Conservation (phyloP, 1,140 invertebrate species). For the Penaeus indicus region DNA sequence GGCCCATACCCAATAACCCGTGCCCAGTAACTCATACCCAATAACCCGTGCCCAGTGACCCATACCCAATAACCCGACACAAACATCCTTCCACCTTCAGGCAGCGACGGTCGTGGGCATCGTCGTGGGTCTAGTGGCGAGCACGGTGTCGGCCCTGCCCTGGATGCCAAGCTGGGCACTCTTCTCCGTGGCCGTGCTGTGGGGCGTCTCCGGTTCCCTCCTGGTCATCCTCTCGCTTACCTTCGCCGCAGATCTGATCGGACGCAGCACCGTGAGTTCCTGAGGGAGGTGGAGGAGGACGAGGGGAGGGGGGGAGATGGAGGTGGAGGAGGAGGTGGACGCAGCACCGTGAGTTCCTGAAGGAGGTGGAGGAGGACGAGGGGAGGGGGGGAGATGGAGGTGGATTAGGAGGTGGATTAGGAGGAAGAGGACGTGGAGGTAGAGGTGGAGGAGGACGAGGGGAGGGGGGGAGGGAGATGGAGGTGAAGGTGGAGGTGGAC, state of each 20-base stretch:
- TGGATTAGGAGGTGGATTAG: too few species aligned
- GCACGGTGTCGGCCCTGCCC: constrained; percentile 38
- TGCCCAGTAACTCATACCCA: too few species aligned
- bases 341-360: too few species aligned
- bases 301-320: not conserved
- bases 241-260: constrained; percentile 91
- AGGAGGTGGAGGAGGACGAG: not conserved
- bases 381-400: not conserved
- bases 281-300: not conserved
- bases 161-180: constrained; percentile 69
- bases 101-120: constrained; percentile 51
- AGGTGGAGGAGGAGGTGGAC: not conserved
- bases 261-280: constrained; percentile 81
- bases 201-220: constrained; percentile 86
- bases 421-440: too few species aligned
- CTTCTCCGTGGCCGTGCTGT: constrained; percentile 80
- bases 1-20: too few species aligned
- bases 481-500: too few species aligned
- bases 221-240: constrained; percentile 91
- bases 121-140: constrained; percentile 39
- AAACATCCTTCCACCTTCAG: not conserved
- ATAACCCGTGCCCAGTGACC: too few species aligned
- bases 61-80: not conserved
- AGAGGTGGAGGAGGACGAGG: too few species aligned
- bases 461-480: too few species aligned